Percentiles rank a stretch among this genome's conserved stretches.
Evolutionary conservation across 2,888 invertebrate species (phyloP).

Genomic region (Bugula neritina): DNA sequence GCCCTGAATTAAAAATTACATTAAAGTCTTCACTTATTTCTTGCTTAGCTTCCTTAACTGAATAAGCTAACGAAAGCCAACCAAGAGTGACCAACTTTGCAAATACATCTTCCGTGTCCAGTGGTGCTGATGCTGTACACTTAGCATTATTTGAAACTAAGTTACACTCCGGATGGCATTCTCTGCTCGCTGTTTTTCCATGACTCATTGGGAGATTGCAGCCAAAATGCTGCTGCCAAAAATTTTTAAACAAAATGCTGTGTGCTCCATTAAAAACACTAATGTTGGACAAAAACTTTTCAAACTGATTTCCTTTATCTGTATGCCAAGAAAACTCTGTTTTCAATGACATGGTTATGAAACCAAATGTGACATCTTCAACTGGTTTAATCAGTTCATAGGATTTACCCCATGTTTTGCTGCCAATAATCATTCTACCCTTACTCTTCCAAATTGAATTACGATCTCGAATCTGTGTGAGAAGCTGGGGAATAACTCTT

Average conservation of each 20-base stretch:
- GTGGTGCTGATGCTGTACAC: neutral
- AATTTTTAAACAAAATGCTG: neutral
- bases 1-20: neutral
- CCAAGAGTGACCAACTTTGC: neutral
- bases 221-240: neutral
- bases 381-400: neutral
- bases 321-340: neutral
- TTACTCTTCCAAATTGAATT: neutral
- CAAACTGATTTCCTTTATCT: neutral
- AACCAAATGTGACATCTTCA: neutral
- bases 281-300: neutral
- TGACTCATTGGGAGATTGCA: neutral
- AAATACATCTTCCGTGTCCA: neutral
- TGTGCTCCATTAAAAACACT: neutral
- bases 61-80: neutral
- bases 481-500: neutral
- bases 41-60: neutral
- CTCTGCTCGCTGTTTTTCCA: neutral
- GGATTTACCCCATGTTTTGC: neutral
- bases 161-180: neutral
- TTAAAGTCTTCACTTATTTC: neutral
- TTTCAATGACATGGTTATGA: neutral
- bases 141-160: neutral
- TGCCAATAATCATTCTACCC: neutral
- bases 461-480: neutral